Conservation (phyloP, 2,113 vertebrate species). For the Melospiza georgiana region DNA sequence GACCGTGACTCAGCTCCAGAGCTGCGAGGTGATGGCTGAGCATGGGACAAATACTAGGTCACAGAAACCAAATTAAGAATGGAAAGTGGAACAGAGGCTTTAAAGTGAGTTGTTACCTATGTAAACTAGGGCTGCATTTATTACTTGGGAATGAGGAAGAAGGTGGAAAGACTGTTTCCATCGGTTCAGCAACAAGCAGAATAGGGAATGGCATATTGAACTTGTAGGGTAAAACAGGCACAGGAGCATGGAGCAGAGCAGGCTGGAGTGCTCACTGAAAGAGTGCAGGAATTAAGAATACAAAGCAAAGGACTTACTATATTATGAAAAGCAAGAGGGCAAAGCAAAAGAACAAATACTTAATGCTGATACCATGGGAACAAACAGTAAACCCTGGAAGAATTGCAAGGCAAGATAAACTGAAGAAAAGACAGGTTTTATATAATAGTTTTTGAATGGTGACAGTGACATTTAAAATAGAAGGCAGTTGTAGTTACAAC, state of each 20-base stretch:
- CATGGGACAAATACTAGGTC: constrained; percentile 4
- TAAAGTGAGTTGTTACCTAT: background rate
- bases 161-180: background rate
- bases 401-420: background rate
- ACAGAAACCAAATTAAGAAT: constrained; percentile 51
- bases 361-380: background rate
- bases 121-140: constrained; percentile 15
- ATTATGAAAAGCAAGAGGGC: background rate
- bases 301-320: background rate
- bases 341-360: background rate
- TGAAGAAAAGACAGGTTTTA: background rate
- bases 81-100: background rate
- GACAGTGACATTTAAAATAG: background rate
- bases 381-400: background rate
- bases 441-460: background rate
- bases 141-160: constrained; percentile 30
- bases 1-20: background rate
- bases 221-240: background rate
- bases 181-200: background rate
- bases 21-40: background rate
- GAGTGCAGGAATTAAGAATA: background rate
- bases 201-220: background rate
- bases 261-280: background rate
- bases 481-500: background rate
- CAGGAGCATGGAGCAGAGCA: background rate